A percentile compares a stretch with the other conserved stretches of the same genome.
These are phyloP conservation scores for Tanytarsus gracilentus DNA, from an alignment of 2,888 invertebrate genomes.

Conservation along the genomic window DNA sequence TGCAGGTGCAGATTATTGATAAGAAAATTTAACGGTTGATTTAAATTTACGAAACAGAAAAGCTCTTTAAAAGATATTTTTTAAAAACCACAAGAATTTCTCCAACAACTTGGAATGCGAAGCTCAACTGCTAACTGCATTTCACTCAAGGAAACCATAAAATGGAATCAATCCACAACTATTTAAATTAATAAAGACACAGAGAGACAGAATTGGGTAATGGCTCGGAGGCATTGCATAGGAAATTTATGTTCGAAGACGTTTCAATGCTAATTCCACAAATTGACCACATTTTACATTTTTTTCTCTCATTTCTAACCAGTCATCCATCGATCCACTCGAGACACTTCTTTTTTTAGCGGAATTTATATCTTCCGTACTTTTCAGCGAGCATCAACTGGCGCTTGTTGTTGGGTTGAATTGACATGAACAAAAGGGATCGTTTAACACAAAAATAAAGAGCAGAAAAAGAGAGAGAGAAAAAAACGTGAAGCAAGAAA, in stretches of 20 bases:
- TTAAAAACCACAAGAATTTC: no score
- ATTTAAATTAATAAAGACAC: neutral
- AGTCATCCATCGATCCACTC: neutral
- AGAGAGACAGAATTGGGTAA: constrained; percentile 1
- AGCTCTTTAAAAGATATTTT: no score
- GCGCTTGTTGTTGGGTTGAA: no score
- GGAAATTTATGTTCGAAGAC: neutral
- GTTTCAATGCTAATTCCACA: constrained; percentile 1
- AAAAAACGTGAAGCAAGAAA: neutral
- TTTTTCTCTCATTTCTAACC: neutral
- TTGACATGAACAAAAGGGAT: constrained; percentile 12
- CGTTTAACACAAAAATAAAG: neutral
- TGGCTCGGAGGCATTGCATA: neutral
- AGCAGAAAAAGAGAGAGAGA: neutral
- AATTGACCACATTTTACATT: constrained; percentile 17
- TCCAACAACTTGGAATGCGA: no score
- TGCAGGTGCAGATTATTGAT: no score
- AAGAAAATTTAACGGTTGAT: no score
- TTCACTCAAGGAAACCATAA: neutral
- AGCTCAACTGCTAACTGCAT: no score
- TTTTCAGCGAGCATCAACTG: neutral
- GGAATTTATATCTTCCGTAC: constrained; percentile 16
- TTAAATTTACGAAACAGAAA: no score
- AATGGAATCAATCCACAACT: neutral
- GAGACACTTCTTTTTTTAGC: neutral